A percentile compares a stretch with the other conserved stretches of the same genome.
Conservation (phyloP, 2,888 invertebrate species). For the Luperina testacea region DNA sequence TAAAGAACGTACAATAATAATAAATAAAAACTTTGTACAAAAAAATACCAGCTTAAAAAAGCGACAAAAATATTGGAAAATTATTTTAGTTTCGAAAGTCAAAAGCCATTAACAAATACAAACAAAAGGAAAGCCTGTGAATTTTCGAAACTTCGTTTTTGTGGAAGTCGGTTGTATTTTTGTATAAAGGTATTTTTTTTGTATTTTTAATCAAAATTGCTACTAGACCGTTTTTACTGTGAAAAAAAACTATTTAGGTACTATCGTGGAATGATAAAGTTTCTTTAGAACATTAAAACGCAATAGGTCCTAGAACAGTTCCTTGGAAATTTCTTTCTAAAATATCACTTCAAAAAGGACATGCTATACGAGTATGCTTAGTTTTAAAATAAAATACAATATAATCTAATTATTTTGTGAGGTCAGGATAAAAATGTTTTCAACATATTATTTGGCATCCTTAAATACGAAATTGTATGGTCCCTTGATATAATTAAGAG, state of each 20-base stretch:
- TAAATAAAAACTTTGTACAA: neutral
- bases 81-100: neutral
- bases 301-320: neutral
- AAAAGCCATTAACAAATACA: neutral
- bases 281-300: neutral
- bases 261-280: neutral
- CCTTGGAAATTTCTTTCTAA: neutral
- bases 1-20: neutral
- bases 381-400: too few relatives aligned
- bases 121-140: neutral
- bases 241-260: too few relatives aligned
- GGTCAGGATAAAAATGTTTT: neutral
- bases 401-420: neutral
- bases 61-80: neutral
- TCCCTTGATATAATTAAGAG: conserved; percentile 77
- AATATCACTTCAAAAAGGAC: neutral
- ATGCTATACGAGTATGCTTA: neutral
- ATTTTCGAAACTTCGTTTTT: neutral
- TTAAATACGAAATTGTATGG: conserved; percentile 82
- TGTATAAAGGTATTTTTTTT: neutral
- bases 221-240: neutral
- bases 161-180: neutral
- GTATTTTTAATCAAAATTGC: neutral
- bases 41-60: too few relatives aligned
- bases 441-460: conserved; percentile 62